A percentile compares a stretch with the other conserved stretches of the same genome.
Conservation (phyloP, 2,888 invertebrate genomes). For the Erebia ligea region DNA sequence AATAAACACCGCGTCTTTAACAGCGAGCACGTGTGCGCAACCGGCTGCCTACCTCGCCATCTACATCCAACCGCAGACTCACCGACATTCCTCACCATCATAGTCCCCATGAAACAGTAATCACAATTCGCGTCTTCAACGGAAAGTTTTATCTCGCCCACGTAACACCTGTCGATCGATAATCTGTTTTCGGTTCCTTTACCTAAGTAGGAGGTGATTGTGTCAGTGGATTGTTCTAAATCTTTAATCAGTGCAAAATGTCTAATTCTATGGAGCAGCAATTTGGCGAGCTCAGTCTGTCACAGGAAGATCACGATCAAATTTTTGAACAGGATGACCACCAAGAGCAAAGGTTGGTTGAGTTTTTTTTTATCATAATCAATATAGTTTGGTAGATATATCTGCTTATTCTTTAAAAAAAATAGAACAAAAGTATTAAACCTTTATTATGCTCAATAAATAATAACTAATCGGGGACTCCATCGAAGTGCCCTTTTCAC, state of each 20-base stretch:
- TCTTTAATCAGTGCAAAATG: conserved; percentile 51
- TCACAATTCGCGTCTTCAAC: conserved; percentile 10
- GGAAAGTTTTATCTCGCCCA: conserved; percentile 9
- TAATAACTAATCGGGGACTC: too few species aligned
- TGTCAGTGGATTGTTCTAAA: conserved; percentile 35
- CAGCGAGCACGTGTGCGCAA: conserved; percentile 69
- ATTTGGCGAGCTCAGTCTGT: conserved; percentile 87
- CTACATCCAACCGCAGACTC: conserved; percentile 40
- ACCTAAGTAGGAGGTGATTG: conserved; percentile 30
- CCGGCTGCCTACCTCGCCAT: conserved; percentile 47
- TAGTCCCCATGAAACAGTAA: not conserved
- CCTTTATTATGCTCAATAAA: too few species aligned
- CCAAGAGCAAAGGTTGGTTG: conserved; percentile 82
- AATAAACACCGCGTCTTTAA: conserved; percentile 63
- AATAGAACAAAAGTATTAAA: not conserved
- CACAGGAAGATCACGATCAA: conserved; percentile 89
- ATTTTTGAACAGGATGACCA: conserved; percentile 87
- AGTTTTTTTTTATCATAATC: conserved; percentile 2
- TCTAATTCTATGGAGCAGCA: conserved; percentile 84
- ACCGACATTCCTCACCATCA: conserved; percentile 40
- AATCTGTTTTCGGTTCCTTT: conserved; percentile 25
- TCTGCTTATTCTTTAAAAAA: not conserved
- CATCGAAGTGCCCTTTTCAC: too few species aligned
- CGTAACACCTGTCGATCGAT: conserved; percentile 16
- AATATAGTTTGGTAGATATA: not conserved